Conservation (phyloP, 2,888 invertebrate genomes). For the Physocephala rufipes region DNA sequence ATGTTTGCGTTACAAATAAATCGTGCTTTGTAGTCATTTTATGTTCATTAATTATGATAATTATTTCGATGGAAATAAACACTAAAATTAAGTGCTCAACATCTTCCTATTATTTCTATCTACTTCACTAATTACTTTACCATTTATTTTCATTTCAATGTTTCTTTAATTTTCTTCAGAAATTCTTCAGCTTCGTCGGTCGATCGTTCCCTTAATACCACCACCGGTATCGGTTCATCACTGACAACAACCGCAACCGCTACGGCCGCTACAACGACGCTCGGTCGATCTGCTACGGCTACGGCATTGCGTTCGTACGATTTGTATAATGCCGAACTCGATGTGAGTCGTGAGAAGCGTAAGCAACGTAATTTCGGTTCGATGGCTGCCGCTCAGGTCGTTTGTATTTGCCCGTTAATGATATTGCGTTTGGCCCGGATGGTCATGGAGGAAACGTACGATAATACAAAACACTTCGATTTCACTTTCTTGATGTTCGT, state of each 20-base stretch:
- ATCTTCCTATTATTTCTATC: too few relatives aligned
- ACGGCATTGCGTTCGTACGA: conserved; percentile 64
- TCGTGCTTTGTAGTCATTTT: too few relatives aligned
- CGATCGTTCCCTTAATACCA: conserved; percentile 51
- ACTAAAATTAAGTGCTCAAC: too few relatives aligned
- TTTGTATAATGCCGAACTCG: conserved; percentile 69
- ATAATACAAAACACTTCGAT: conserved; percentile 74
- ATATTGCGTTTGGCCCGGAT: conserved; percentile 71
- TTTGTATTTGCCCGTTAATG: conserved; percentile 76
- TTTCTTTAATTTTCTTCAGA: conserved; percentile 44
- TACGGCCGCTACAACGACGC: conserved; percentile 35
- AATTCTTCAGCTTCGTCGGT: conserved; percentile 61
- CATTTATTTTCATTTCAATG: neutral
- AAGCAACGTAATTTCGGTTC: conserved; percentile 74
- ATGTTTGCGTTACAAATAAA: too few relatives aligned
- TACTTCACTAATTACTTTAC: too few relatives aligned
- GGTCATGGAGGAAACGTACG: conserved; percentile 74
- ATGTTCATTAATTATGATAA: too few relatives aligned
- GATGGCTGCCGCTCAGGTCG: conserved; percentile 74
- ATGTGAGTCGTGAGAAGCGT: conserved; percentile 71
- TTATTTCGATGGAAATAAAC: too few relatives aligned
- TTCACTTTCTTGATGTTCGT: conserved; percentile 75
- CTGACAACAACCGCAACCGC: conserved; percentile 45
- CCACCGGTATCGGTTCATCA: conserved; percentile 45
- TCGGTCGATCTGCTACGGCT: conserved; percentile 39